A percentile compares a stretch with the other conserved stretches of the same genome.
Conservation (phyloP, 2,113 vertebrate species). For the Catharus minimus region DNA sequence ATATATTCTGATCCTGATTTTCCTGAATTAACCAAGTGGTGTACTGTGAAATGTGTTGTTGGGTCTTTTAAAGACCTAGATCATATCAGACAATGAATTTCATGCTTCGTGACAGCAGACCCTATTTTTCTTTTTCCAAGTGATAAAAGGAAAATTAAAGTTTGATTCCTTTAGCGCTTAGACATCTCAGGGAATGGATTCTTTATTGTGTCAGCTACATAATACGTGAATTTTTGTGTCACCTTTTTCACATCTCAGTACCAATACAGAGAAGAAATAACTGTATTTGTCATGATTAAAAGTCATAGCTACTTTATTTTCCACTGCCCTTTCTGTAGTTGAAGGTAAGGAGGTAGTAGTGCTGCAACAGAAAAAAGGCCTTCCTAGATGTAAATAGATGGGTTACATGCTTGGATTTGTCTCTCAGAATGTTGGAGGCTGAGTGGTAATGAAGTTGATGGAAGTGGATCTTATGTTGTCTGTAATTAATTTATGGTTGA, state of each 20-base stretch:
- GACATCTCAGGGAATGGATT: background rate
- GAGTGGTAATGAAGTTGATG: background rate
- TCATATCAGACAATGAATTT: conserved; percentile 13
- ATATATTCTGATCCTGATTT: background rate
- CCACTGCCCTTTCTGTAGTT: background rate
- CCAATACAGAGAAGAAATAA: background rate
- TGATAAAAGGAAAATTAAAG: conserved; percentile 29
- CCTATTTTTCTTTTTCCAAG: background rate
- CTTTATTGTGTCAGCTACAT: background rate
- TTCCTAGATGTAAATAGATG: background rate
- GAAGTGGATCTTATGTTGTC: background rate
- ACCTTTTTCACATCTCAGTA: background rate
- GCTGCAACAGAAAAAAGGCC: background rate
- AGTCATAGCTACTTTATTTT: background rate
- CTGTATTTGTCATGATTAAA: background rate
- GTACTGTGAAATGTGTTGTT: background rate
- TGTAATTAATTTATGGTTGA: background rate
- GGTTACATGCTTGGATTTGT: background rate
- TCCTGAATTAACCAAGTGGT: background rate
- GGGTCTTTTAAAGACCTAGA: background rate
- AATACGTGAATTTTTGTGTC: background rate
- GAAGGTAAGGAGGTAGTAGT: background rate
- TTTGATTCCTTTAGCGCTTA: conserved; percentile 5
- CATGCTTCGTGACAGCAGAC: background rate
- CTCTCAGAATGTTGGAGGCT: background rate